Evolutionary conservation across 92 coral and sea anemone species (phyloP).

Genomic region (Zoanthus gigantus): DNA sequence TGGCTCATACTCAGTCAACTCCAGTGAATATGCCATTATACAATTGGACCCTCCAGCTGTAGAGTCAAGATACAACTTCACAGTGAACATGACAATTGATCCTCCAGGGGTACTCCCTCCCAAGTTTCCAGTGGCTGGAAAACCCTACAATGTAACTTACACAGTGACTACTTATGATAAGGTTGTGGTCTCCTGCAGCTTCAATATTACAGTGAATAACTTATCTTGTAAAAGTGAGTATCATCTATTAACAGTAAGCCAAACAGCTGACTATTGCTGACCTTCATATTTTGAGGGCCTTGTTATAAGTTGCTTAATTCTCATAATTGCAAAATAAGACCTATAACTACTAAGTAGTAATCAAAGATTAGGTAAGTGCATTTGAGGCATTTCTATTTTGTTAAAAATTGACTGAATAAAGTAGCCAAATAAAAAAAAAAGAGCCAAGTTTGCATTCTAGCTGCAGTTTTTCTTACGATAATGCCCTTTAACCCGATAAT

Average conservation of each 20-base stretch:
- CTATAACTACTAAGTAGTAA: no score
- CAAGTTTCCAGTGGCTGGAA: conserved; percentile 17
- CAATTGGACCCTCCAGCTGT: conserved; percentile 13
- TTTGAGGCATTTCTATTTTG: no score
- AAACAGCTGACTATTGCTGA: background rate
- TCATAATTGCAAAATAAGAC: no score
- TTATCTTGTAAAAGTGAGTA: conserved; percentile 29
- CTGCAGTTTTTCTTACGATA: no score
- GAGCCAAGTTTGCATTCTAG: no score
- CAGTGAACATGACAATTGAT: conserved; percentile 33
- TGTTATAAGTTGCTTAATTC: no score
- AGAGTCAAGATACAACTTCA: conserved; percentile 26
- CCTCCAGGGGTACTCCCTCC: conserved; percentile 33
- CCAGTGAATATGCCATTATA: conserved; percentile 28
- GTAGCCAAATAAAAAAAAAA: no score
- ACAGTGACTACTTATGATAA: conserved; percentile 9
- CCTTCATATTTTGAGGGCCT: no score
- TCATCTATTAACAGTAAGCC: background rate
- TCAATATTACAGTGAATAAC: conserved; percentile 33
- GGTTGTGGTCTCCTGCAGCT: conserved; percentile 1
- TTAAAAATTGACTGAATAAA: no score
- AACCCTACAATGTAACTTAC: conserved; percentile 24
- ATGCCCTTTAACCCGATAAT: no score
- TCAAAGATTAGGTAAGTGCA: no score
- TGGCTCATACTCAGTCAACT: conserved; percentile 6